Evolutionary conservation across 2,113 vertebrate species (phyloP).

Genomic region (Circaetus gallicus): DNA sequence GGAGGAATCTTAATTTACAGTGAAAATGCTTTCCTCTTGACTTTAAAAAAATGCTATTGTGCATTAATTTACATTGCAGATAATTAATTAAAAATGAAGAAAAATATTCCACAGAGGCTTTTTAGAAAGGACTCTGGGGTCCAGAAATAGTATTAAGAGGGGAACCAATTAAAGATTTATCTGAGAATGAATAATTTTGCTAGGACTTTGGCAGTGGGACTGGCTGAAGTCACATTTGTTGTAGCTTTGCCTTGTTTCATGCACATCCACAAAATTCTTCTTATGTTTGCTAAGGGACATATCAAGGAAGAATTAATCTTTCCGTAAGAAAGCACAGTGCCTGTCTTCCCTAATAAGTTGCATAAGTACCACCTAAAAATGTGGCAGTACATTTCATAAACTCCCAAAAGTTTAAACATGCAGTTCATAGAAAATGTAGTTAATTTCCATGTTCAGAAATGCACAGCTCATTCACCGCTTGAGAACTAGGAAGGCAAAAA

Average conservation of each 20-base stretch:
- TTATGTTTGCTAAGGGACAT: not conserved
- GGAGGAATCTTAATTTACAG: constrained; percentile 66
- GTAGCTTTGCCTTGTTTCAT: not conserved
- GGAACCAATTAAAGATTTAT: constrained; percentile 65
- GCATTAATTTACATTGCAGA: constrained; percentile 70
- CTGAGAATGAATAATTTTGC: constrained; percentile 35
- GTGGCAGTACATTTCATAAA: not conserved
- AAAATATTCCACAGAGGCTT: constrained; percentile 65
- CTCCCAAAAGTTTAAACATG: not conserved
- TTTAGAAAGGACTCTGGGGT: constrained; percentile 66
- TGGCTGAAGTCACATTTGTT: constrained; percentile 33
- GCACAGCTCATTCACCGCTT: accelerated
- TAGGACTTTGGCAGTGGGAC: not conserved
- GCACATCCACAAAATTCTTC: not conserved
- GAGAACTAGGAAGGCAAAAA: not conserved
- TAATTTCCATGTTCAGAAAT: not conserved
- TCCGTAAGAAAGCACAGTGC: not conserved
- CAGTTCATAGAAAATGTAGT: not conserved
- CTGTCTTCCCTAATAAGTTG: not conserved
- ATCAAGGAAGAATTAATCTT: not conserved
- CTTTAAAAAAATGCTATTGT: constrained; percentile 67
- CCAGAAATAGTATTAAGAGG: constrained; percentile 42
- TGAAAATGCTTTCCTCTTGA: constrained; percentile 60
- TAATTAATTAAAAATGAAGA: constrained; percentile 78
- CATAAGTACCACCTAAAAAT: not conserved